Evolutionary conservation across 2,797 vertebrate genomes (phyloP).

Genomic region (Graptemys geographica): DNA sequence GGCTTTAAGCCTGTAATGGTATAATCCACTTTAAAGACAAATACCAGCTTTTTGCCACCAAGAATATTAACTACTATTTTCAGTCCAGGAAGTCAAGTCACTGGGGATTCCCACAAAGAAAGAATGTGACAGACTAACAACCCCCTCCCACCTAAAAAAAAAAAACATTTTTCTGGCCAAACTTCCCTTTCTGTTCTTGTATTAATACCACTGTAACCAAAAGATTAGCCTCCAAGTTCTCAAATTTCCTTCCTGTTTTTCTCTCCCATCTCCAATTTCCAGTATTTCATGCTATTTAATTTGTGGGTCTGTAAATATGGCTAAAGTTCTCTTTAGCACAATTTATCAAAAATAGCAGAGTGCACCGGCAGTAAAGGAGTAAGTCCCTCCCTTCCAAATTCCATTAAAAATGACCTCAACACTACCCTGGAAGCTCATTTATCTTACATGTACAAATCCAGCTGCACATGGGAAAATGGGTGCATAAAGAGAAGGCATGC

Average conservation of each 20-base stretch:
- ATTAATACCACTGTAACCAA: constrained; percentile 59
- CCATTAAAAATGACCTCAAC: not conserved
- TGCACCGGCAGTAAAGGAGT: not conserved
- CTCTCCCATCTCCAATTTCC: constrained; percentile 2
- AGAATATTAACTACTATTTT: not conserved
- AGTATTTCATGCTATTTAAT: not conserved
- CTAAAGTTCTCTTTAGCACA: not conserved
- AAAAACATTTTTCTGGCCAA: constrained; percentile 34
- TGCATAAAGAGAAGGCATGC: not conserved
- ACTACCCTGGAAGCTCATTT: rapidly evolving
- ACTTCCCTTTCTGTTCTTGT: constrained; percentile 52
- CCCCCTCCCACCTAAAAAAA: not conserved
- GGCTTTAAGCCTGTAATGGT: not conserved
- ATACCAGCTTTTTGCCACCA: not conserved
- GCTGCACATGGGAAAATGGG: not conserved
- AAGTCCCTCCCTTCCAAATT: not conserved
- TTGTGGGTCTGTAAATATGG: not conserved
- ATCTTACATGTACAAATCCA: not conserved
- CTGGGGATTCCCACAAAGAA: constrained; percentile 66
- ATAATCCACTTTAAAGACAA: not conserved
- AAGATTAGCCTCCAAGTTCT: constrained; percentile 54
- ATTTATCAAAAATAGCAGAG: not conserved
- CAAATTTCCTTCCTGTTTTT: constrained; percentile 73
- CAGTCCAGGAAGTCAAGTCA: constrained; percentile 63
- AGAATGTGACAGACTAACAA: constrained; percentile 9